phyloP scores from a whole-genome alignment of 2,113 vertebrate species.

The Danionella cerebrum region DNA sequence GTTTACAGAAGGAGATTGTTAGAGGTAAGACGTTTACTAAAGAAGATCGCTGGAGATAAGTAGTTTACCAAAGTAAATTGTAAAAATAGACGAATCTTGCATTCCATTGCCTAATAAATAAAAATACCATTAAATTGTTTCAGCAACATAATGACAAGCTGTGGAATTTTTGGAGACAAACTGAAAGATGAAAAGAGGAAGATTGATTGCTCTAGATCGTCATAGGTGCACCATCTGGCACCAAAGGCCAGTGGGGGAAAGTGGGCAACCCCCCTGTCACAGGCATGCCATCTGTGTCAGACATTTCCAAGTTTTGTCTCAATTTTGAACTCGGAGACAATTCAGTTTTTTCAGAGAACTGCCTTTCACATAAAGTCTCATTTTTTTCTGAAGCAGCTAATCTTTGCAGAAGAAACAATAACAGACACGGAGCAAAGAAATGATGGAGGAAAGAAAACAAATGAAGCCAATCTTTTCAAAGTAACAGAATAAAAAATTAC shows the following conservation, averaged over 20 bases:
- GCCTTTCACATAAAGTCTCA: background rate
- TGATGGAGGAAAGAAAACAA: background rate
- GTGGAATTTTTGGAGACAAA: slow-evolving; percentile 15
- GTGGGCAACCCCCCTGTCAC: slow-evolving; percentile 14
- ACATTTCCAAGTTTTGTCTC: slow-evolving; percentile 14
- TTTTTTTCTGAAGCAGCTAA: background rate
- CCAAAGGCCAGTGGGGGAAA: background rate
- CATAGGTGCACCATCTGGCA: slow-evolving; percentile 10
- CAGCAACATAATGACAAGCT: background rate
- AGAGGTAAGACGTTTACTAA: no score
- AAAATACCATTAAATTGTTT: background rate
- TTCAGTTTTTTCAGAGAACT: background rate
- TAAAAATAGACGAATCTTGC: background rate
- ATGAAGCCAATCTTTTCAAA: background rate
- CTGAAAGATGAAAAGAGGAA: background rate
- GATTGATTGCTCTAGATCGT: background rate
- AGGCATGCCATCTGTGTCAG: slow-evolving; percentile 20
- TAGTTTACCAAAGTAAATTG: no score
- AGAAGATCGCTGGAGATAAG: no score
- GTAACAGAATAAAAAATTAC: background rate
- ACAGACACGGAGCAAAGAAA: background rate
- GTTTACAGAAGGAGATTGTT: no score
- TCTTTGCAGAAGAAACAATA: background rate
- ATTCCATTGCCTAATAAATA: background rate
- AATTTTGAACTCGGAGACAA: background rate